These are phyloP conservation scores for Cervus canadensis DNA, from an alignment of 2,113 vertebrate genomes.

Conservation along the genomic window DNA sequence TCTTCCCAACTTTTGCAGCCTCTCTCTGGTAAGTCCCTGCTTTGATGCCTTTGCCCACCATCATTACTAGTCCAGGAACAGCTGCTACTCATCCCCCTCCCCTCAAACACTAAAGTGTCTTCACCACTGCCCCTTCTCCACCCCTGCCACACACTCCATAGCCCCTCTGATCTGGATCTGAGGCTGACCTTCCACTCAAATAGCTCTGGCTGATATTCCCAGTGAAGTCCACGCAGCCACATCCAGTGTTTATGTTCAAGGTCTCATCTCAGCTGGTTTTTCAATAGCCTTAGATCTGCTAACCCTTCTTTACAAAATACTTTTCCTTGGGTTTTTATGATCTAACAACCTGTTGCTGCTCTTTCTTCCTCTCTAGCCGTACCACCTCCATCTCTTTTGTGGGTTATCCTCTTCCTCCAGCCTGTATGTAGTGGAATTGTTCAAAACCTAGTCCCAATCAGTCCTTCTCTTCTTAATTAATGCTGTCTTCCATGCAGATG, in stretches of 20 bases:
- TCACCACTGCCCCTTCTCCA: not conserved
- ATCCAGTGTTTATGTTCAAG: not conserved
- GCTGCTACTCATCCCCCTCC: not conserved
- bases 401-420: not conserved
- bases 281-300: not conserved
- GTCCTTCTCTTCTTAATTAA: not conserved
- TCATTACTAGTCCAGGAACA: not conserved
- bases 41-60: not conserved
- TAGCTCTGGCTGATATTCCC: not conserved
- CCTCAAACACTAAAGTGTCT: not conserved
- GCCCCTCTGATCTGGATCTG: not conserved
- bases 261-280: not conserved
- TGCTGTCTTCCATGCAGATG: not conserved
- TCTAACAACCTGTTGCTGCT: not conserved
- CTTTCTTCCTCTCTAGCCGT: not conserved
- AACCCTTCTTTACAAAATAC: not conserved
- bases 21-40: not conserved
- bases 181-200: not conserved
- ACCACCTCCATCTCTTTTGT: not conserved
- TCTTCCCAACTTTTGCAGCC: too few relatives aligned
- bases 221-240: not conserved
- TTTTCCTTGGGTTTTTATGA: not conserved
- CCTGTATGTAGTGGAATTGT: not conserved
- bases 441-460: not conserved
- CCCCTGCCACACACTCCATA: fast-evolving